Evolutionary conservation across 35 echinoderm and acorn worm genomes (phyloP).

Genomic region (Stichopus chloronotus): DNA sequence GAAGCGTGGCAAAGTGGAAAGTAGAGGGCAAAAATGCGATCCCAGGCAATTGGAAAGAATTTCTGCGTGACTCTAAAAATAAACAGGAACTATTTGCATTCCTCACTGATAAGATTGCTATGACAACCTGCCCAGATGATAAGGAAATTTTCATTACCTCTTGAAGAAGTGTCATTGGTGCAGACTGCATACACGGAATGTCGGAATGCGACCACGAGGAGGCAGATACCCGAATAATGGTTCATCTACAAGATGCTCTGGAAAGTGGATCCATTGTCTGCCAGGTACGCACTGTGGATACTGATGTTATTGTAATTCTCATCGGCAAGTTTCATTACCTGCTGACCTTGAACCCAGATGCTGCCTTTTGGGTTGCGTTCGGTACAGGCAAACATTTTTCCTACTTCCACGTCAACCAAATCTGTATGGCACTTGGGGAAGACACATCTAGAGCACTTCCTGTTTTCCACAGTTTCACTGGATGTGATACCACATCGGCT

Average conservation of each 20-base stretch:
- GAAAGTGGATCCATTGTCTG: slow-evolving; percentile 25
- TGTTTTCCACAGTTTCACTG: slow-evolving; percentile 59
- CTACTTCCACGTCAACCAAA: slow-evolving; percentile 7
- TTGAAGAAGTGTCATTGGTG: neutral
- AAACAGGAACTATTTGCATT: slow-evolving; percentile 65
- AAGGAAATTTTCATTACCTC: slow-evolving; percentile 48
- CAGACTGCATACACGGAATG: slow-evolving; percentile 9
- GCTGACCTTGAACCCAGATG: neutral
- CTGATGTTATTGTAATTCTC: slow-evolving; percentile 79
- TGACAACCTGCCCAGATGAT: neutral
- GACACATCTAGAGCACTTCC: slow-evolving; percentile 44
- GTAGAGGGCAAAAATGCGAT: slow-evolving; percentile 16
- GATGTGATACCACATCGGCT: slow-evolving; percentile 63
- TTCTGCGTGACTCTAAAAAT: slow-evolving; percentile 24
- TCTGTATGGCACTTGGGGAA: slow-evolving; percentile 33
- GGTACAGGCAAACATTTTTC: slow-evolving; percentile 57
- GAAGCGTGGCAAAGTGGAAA: too few species aligned
- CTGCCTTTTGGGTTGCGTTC: slow-evolving; percentile 69
- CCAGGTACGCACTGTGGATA: slow-evolving; percentile 73
- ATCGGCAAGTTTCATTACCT: slow-evolving; percentile 66
- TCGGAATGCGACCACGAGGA: slow-evolving; percentile 64
- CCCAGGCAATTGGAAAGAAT: slow-evolving; percentile 44
- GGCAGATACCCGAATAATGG: slow-evolving; percentile 72
- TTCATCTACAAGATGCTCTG: slow-evolving; percentile 65
- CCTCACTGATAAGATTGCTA: slow-evolving; percentile 34